These are phyloP conservation scores for Zaprionus ornatus DNA, from an alignment of 1,140 invertebrate genomes.

Conservation along the genomic window DNA sequence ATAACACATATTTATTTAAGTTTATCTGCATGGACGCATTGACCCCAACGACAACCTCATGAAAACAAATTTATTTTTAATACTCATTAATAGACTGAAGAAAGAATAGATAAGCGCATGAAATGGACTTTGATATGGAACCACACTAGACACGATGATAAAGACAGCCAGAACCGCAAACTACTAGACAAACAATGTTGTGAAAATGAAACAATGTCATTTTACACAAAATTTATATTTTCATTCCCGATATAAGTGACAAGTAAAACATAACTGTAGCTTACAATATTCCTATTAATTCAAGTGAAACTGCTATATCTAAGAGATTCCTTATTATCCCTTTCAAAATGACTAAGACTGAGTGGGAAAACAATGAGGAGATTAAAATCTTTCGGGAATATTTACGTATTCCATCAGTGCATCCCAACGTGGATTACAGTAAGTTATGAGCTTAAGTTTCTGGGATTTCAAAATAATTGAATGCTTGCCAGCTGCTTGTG, in stretches of 20 bases:
- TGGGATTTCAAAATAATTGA: not conserved
- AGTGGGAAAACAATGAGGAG: slow-evolving; percentile 86
- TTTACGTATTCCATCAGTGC: slow-evolving; percentile 91
- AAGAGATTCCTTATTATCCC: not conserved
- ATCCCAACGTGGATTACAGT: slow-evolving; percentile 93
- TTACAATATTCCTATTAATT: not conserved
- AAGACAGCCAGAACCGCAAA: not conserved
- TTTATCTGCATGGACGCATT: not conserved
- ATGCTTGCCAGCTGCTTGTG: slow-evolving; percentile 70
- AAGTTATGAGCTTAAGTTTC: slow-evolving; percentile 70
- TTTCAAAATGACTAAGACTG: slow-evolving; percentile 43
- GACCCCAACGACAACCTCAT: not conserved
- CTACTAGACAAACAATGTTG: not conserved
- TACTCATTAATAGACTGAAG: not conserved
- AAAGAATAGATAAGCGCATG: not conserved
- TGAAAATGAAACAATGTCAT: not conserved
- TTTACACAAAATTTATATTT: not conserved
- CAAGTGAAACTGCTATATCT: not conserved
- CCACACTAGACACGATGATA: not conserved
- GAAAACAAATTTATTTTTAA: not conserved
- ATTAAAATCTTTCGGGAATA: slow-evolving; percentile 92
- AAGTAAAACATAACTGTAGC: not conserved
- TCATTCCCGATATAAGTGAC: not conserved
- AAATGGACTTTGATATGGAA: not conserved
- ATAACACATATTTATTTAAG: not conserved